phyloP scores from a whole-genome alignment of 1,140 invertebrate species.

The Pteromalus puparum region DNA sequence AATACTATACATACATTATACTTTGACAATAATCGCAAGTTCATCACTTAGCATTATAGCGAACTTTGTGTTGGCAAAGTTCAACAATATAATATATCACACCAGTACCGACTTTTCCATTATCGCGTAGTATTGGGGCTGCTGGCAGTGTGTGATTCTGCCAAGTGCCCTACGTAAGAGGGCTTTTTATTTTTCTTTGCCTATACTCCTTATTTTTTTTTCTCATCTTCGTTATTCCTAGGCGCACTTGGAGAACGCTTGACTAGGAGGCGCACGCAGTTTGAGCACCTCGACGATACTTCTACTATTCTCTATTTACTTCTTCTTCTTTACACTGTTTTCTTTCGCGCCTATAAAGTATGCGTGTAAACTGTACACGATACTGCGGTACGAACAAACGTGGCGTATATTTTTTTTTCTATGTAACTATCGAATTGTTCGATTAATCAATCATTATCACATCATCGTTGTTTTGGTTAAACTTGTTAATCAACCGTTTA shows the following conservation, averaged over 20 bases:
- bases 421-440: constrained; percentile 23
- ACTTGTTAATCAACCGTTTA: constrained; percentile 10
- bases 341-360: constrained; percentile 22
- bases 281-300: not conserved
- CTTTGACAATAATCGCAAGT: not conserved
- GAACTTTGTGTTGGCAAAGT: constrained; percentile 5
- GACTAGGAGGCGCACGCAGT: constrained; percentile 41
- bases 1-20: not conserved
- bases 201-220: not conserved
- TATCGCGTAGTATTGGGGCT: constrained; percentile 13
- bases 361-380: not conserved
- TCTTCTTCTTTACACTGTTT: constrained; percentile 1
- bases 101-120: not conserved
- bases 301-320: not conserved
- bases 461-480: constrained; percentile 49
- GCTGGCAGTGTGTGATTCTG: constrained; percentile 41
- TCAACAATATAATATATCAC: constrained; percentile 17
- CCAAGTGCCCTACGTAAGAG: constrained; percentile 23
- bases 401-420: constrained; percentile 27
- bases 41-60: not conserved
- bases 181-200: not conserved
- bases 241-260: constrained; percentile 39
- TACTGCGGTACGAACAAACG: not conserved
- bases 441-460: constrained; percentile 47
- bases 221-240: constrained; percentile 16